Evolutionary conservation across 2,888 invertebrate species (phyloP), one percentile per base, ranked within the genome.

Genomic region (Apotomis betuletana): DNA sequence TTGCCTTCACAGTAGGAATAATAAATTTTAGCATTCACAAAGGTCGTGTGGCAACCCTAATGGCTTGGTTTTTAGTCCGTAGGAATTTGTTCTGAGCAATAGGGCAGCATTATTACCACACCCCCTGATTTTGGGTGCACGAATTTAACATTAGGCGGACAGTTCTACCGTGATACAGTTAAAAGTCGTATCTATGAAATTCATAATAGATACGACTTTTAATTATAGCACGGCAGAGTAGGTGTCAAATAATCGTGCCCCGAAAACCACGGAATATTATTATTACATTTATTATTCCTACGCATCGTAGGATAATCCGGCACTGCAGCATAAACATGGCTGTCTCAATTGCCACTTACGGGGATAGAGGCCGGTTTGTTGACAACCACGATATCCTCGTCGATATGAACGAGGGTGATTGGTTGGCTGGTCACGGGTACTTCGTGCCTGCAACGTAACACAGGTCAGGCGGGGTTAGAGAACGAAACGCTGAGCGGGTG

Each of bases 311-410:
- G 5, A 57, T 27, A 49, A 52, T 38, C 68, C 61, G 52, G 67
- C 83, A 96, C 95, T 81, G 94, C 87, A 97, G 96, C 96, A 95
- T 96, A 96, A 94, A 96, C 85, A 95, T 96, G 96, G 96, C 96
- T 93, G 96, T 96, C 96, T 95, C 95, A 95, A 94, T 95, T 95
- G 96, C 96, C 96, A 97, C 97, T 98, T 97, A 99, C 98, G 94
- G 99, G 99, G 95, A 99, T 98, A 94, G 99, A 99, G 94, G 98
- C 97, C 92, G 99, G 99, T 96, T 99, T 99, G 96, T 99, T 98
- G 94, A 99, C 98, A 94, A 99, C 99, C 94, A 99, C 96, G 95
- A 99, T 96, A 95, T 99, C 98, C 94, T 99, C 98, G 95, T 98
- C 98, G 96, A 99, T 97, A 95, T 97, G 97, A 91, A 99, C 96